Base-by-base conservation (phyloP, 2,888 invertebrate genomes). In the Dorcus parallelipipedus region DNA sequence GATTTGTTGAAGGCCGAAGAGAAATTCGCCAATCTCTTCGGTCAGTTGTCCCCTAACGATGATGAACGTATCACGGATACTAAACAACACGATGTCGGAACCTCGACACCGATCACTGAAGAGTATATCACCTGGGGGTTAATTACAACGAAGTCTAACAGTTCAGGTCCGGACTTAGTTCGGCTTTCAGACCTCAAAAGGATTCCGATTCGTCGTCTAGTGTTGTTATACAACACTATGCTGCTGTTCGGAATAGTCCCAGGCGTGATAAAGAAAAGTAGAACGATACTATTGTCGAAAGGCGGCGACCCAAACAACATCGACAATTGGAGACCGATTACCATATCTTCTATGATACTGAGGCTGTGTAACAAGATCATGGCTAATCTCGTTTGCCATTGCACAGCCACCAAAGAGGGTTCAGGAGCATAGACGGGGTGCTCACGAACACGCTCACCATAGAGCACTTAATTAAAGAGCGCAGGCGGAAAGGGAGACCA, bases 201-300 rank as follows among this genome's bases (percentile, higher is more conserved):
- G 9, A 8, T 55, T 6, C 51, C 60, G 3, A 3, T 52, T 0
- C 9, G 40, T 7, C 10, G 38, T n/a, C 26, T 61, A 3, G 52
- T 49, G 1, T 17, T 63, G 0, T 14, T 64, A 1, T 61, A 47
- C 10, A 64, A 63, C 48, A 17, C 23, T 17, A 59, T 63, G 54
- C 17, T 60, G 1, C 38, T 58, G 3, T 51, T 40, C 42, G 54
- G 58, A 4, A 39, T 43, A 8, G 45, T 57, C 7, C 64, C 63
- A 1, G 20, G 1, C 5, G 2, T 14, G 3, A 41, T 63, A 1
- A 51, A 56, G 47, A 48, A 42, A n/a, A 56, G 47, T 39, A 7
- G 59, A 9, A 61, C 63, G 0, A 50, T 54, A 9, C 54, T 64
- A 3, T 48, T 64, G 9, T 58, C 52, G 3, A 64, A 64, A 33